Base-by-base conservation (phyloP, 1,140 invertebrate genomes). In the Listronotus bonariensis region DNA sequence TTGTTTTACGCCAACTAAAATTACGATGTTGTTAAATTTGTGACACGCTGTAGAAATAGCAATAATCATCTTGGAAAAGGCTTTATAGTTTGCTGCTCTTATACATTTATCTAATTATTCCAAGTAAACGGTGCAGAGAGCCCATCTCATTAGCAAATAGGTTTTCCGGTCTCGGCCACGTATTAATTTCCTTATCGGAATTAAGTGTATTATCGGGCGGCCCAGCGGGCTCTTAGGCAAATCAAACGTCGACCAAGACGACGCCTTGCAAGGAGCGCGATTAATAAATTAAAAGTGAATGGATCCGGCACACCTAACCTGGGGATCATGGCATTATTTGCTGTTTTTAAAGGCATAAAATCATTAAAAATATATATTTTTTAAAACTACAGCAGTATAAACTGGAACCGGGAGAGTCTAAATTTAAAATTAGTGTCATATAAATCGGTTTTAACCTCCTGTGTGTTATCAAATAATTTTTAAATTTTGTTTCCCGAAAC, bases 141-240 rank as follows among this genome's bases (percentile, higher is more conserved):
- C 14, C 51, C 31, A 62, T 67, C 68, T 72, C 68, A 72, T 72
- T 72, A 72, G 68, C 56, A 72, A 72, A 72, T 68, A 66, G 69
- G 64, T 52, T 65, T 70, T 62, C 52, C 69, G 49, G 55, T 60
- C 59, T 65, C 17, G 51, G 41, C 49, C 49, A 54, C 51, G 53
- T 70, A 72, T 72, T 72, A 72, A 72, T 72, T 72, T 72, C 68
- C 71, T 72, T 70, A 68, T 69, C 68, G 67, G 61, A 67, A 71
- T 71, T 71, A 72, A 70, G 68, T 70, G 68, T 70, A 68, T 68
- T 68, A 56, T 40, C 36, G 46, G 52, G 31, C 49, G 52, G 31
- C 49, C 17, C 40, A 52, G 59, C 59, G 48, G 59, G 68, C 68
- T 72, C 68, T 72, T 70, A 72, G 65, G 66, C 60, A 72, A 68